phyloP scores from a whole-genome alignment of 2,888 invertebrate genomes.

The Drosophila limbata region DNA sequence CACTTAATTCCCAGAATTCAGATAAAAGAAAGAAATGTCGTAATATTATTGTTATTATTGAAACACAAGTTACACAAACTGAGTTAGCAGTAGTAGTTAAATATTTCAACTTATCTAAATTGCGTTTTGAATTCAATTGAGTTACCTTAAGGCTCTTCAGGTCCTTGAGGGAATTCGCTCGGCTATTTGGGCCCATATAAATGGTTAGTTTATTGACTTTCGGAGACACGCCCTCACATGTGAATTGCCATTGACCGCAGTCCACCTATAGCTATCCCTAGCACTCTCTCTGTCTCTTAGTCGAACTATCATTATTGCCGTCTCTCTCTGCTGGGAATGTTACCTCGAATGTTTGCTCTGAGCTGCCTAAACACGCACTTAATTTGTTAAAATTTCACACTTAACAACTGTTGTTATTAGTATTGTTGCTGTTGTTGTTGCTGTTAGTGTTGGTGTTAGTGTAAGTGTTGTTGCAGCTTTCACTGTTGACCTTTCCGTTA shows the following conservation, averaged over 20 bases:
- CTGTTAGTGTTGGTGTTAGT: conserved; percentile 25
- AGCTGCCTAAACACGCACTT: conserved; percentile 51
- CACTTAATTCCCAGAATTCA: background rate
- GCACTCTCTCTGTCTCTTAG: background rate
- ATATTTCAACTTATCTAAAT: background rate
- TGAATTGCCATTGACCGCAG: conserved; percentile 51
- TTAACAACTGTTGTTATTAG: conserved; percentile 49
- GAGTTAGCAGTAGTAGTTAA: background rate
- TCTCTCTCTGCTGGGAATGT: conserved; percentile 12
- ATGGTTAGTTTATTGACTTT: conserved; percentile 39
- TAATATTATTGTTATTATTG: background rate
- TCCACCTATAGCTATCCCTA: conserved; percentile 3
- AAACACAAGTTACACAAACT: background rate
- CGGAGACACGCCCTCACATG: conserved; percentile 31
- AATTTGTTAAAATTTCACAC: conserved; percentile 81
- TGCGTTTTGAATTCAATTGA: conserved; percentile 1
- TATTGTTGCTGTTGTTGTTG: conserved; percentile 32
- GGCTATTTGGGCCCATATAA: conserved; percentile 24
- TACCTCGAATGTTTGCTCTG: conserved; percentile 11
- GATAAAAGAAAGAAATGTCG: background rate
- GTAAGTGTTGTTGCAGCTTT: conserved; percentile 40
- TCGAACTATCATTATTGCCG: conserved; percentile 9
- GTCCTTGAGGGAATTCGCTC: conserved; percentile 18
- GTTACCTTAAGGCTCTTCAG: background rate
- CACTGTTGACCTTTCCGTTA: conserved; percentile 52